phyloP scores from a whole-genome alignment of 2,888 invertebrate genomes.

The Brenthis hecate region DNA sequence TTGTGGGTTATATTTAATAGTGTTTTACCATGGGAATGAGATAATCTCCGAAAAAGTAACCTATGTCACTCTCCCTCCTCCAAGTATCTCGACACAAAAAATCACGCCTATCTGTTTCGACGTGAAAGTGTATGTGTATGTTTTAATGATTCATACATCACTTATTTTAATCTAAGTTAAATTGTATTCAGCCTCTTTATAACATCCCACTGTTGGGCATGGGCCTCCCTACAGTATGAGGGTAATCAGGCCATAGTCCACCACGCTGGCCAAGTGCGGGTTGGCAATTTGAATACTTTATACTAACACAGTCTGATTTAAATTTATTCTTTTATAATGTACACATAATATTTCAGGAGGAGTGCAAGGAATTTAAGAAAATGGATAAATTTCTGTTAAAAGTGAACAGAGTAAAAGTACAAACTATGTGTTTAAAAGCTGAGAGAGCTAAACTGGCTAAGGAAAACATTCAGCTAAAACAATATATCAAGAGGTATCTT shows the following conservation, averaged over 20 bases:
- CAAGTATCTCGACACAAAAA: too few species aligned
- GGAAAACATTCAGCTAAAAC: conserved; percentile 85
- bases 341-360: conserved; percentile 53
- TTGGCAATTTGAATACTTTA: not conserved
- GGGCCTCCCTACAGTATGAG: too few species aligned
- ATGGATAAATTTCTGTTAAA: conserved; percentile 87
- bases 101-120: too few species aligned
- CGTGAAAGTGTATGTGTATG: too few species aligned
- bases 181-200: not conserved
- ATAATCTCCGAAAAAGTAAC: too few species aligned
- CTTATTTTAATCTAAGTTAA: not conserved
- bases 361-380: conserved; percentile 80
- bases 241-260: too few species aligned
- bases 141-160: too few species aligned
- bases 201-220: too few species aligned
- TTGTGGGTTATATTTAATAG: too few species aligned
- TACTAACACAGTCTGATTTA: not conserved
- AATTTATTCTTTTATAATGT: not conserved
- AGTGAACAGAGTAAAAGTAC: conserved; percentile 69
- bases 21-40: too few species aligned
- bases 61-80: too few species aligned
- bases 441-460: conserved; percentile 73
- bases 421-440: conserved; percentile 65
- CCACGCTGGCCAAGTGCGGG: too few species aligned
- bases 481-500: conserved; percentile 83